These are phyloP conservation scores for Drosophila hydei DNA, from an alignment of 1,140 invertebrate genomes.

Conservation along the genomic window DNA sequence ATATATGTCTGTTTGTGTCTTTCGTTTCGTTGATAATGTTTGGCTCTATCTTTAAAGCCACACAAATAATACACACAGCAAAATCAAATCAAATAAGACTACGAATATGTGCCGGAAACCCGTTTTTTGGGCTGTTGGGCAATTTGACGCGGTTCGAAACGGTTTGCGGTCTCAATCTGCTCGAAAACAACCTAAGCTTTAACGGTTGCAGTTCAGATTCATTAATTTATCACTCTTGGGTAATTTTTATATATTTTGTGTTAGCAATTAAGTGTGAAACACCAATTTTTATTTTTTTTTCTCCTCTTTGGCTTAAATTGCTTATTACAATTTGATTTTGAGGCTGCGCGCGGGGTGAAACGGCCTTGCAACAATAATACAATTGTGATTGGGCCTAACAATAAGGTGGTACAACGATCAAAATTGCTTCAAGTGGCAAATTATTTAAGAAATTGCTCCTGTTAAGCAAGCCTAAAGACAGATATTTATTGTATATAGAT, in stretches of 20 bases:
- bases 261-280: slow-evolving; percentile 79
- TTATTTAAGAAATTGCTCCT: neutral
- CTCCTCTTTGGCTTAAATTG: slow-evolving; percentile 16
- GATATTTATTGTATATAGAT: neutral
- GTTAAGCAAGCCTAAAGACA: neutral
- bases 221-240: slow-evolving; percentile 75
- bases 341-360: slow-evolving; percentile 1
- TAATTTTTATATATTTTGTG: slow-evolving; percentile 60
- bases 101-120: slow-evolving; percentile 36
- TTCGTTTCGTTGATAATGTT: slow-evolving; percentile 43
- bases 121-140: slow-evolving; percentile 45
- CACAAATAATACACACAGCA: neutral
- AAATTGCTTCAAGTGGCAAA: neutral
- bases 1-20: slow-evolving; percentile 3
- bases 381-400: slow-evolving; percentile 12
- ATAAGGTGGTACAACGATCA: neutral
- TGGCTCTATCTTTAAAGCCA: slow-evolving; percentile 1
- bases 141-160: slow-evolving; percentile 22
- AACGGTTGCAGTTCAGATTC: slow-evolving; percentile 66
- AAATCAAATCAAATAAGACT: slow-evolving; percentile 8
- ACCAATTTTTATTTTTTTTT: slow-evolving; percentile 53
- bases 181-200: slow-evolving; percentile 20
- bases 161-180: slow-evolving; percentile 20
- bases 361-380: slow-evolving; percentile 47
- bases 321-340: slow-evolving; percentile 42